Percentiles rank a stretch among this genome's conserved stretches.
Conservation (phyloP, 92 coral and sea anemone genomes). For the Porites cylindrica region DNA sequence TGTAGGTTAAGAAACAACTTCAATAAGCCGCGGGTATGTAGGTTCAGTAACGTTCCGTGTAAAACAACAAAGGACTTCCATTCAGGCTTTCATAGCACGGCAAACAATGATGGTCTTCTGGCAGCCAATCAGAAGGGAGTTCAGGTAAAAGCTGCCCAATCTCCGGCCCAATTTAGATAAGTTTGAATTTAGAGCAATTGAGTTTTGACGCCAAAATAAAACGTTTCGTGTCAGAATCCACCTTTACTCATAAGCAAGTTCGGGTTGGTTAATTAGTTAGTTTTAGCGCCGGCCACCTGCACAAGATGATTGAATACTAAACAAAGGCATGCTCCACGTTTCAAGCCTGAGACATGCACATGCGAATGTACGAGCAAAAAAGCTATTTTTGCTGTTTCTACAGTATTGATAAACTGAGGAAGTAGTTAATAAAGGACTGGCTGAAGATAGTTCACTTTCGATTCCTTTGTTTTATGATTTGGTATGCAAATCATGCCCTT, state of each 20-base stretch:
- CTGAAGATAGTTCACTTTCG: background rate
- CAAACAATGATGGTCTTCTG: conserved; percentile 5
- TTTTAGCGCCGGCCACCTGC: background rate
- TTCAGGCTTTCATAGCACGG: conserved; percentile 2
- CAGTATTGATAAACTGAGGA: background rate
- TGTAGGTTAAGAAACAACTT: background rate
- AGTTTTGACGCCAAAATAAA: background rate
- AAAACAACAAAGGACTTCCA: conserved; percentile 79
- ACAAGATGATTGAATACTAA: background rate
- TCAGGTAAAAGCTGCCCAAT: background rate
- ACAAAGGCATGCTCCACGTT: background rate
- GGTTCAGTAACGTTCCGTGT: background rate
- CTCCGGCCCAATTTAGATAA: too few relatives aligned
- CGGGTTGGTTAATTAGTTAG: background rate
- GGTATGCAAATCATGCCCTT: too few relatives aligned
- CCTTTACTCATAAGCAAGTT: background rate
- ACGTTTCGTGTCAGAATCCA: background rate
- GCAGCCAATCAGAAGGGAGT: conserved; percentile 20
- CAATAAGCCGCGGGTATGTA: conserved; percentile 3
- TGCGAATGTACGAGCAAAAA: background rate
- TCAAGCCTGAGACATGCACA: background rate
- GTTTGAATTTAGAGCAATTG: background rate
- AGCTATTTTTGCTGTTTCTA: too few relatives aligned
- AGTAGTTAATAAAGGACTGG: too few relatives aligned
- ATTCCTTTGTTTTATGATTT: background rate